A percentile compares a stretch with the other conserved stretches of the same genome.
Evolutionary conservation across 2,888 invertebrate genomes (phyloP).

Genomic region (Caenorhabditis panamensis): DNA sequence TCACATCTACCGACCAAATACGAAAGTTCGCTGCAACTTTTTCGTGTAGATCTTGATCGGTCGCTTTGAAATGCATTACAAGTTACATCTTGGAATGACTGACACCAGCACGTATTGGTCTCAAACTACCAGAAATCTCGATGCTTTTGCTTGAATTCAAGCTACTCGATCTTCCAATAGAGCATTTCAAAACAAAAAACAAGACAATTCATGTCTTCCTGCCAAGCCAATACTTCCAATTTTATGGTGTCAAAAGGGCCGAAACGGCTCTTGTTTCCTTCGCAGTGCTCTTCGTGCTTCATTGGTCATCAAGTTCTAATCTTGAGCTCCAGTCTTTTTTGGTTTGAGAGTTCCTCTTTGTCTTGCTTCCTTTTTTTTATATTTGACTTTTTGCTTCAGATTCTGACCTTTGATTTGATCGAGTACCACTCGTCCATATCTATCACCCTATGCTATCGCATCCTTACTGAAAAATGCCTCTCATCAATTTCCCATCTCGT

Average conservation of each 20-base stretch:
- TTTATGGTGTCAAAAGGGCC: conserved; percentile 47
- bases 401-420: background rate
- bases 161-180: background rate
- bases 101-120: conserved; percentile 2
- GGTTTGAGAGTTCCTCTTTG: conserved; percentile 25
- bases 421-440: conserved; percentile 2
- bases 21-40: conserved; percentile 44
- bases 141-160: background rate
- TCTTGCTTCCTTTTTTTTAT: background rate
- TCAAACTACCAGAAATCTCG: conserved; percentile 6
- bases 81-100: conserved; percentile 31
- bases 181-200: conserved; percentile 14
- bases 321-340: conserved; percentile 24
- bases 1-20: conserved; percentile 11
- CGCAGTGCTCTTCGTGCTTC: conserved; percentile 32
- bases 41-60: conserved; percentile 20
- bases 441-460: no score
- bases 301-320: conserved; percentile 56
- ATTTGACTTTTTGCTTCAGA: background rate
- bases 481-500: conserved; percentile 29
- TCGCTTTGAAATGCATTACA: conserved; percentile 48
- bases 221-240: conserved; percentile 14
- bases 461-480: conserved; percentile 1
- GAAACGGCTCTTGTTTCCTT: conserved; percentile 17
- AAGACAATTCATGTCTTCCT: conserved; percentile 18